Base-by-base conservation (phyloP, 2,113 vertebrate genomes). In the Chaenogobius annularis region DNA sequence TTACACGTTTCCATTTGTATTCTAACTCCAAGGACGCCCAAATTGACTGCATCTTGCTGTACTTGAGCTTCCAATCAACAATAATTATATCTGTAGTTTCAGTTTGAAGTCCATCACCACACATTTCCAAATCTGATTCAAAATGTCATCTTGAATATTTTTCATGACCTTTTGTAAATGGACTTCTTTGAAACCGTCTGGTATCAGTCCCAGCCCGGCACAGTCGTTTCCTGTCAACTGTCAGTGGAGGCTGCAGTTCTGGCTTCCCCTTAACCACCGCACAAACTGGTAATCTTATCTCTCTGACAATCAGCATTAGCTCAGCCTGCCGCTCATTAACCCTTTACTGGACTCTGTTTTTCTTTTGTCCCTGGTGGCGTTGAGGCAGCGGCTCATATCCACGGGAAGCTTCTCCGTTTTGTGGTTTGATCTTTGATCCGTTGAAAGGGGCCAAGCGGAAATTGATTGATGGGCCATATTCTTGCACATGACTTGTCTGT, bases 201-300 rank as follows among this genome's bases (percentile, higher is more conserved):
- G 54, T 72, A 50, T 72, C 10, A 15, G 58, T 55, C 35, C 26
- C 44, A 66, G 35, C 70, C 50, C 3, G 58, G 59, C 54, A 59
- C 69, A 55, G 46, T 50, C 68, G 81, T 14, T 87, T 91, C 78
- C 69, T 89, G 83, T 87, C 84, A 87, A 77, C 81, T 78, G 83
- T 89, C 84, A 81, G 73, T 59, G 69, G 73, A 85, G 75, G 66
- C 81, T 87, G 86, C 54, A 88, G 86, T 54, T 46, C 74, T 86
- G 77, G 83, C 83, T 66, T 90, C 78, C 50, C 70, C 74, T 85
- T 82, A 85, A 72, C 83, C 83, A 83, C 79, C 66, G 35, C 54
- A 62, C 80, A 83, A 79, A 88, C 86, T 76, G 83, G 80, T 88
- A 81, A 87, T 92, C 88, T 89, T 87, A 93, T 90, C 84, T 88